Conservation (phyloP, 2,888 invertebrate genomes). For the Craniophora ligustri region DNA sequence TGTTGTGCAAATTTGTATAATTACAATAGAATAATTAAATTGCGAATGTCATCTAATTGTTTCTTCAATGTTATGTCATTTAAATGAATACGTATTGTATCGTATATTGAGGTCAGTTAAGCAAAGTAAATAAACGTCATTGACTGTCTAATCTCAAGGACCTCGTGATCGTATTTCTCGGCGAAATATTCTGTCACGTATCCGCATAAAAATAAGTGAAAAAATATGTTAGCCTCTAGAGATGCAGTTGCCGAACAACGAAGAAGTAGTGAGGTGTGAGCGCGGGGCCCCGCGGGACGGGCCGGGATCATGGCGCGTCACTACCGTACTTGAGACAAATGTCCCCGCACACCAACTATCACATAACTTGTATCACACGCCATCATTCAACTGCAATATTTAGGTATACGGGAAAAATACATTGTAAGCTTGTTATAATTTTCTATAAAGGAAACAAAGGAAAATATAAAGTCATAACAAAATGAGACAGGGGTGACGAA, state of each 20-base stretch:
- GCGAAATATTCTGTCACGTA: constrained; percentile 10
- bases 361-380: constrained; percentile 11
- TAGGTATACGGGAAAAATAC: not conserved
- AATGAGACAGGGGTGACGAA: too few relatives aligned
- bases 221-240: constrained; percentile 15
- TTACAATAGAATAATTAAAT: too few relatives aligned
- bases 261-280: constrained; percentile 27
- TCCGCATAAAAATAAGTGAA: constrained; percentile 2
- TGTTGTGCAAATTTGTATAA: too few relatives aligned
- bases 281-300: constrained; percentile 17
- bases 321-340: constrained; percentile 18
- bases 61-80: too few relatives aligned
- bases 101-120: too few relatives aligned
- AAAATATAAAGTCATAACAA: too few relatives aligned
- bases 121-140: too few relatives aligned
- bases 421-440: too few relatives aligned
- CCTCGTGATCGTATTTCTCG: not conserved
- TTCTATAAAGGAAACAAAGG: too few relatives aligned
- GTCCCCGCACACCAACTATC: constrained; percentile 28
- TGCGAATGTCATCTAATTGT: too few relatives aligned
- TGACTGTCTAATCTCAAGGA: too few relatives aligned
- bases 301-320: constrained; percentile 27
- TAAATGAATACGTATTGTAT: too few relatives aligned
- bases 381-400: not conserved
- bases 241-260: constrained; percentile 25